A percentile compares a stretch with the other conserved stretches of the same genome.
These are phyloP conservation scores for Dendrocincla tyrannina DNA, from an alignment of 2,797 vertebrate species.

Conservation along the genomic window DNA sequence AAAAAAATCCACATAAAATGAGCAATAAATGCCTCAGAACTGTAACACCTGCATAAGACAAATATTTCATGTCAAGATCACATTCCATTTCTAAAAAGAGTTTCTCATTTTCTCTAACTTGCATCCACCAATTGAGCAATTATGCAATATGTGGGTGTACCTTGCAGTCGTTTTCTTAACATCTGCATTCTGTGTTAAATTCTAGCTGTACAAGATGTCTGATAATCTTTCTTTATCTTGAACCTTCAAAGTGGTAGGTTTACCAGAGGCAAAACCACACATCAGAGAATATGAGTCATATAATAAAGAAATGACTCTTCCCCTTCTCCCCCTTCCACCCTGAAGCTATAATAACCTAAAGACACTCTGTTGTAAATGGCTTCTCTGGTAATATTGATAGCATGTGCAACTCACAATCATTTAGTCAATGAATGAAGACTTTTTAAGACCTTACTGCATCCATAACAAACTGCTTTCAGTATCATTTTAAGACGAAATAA, in stretches of 20 bases:
- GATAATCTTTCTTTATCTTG: constrained; percentile 45
- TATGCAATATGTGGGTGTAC: not conserved
- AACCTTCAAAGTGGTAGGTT: constrained; percentile 52
- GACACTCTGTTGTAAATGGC: constrained; percentile 24
- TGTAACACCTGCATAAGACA: not conserved
- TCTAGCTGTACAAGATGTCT: constrained; percentile 49
- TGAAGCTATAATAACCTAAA: constrained; percentile 37
- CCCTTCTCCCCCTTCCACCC: constrained; percentile 1
- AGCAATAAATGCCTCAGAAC: not conserved
- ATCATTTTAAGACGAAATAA: not conserved
- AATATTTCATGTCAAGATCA: not conserved
- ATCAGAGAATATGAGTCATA: constrained; percentile 51
- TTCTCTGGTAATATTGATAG: constrained; percentile 17
- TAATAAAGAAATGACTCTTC: constrained; percentile 33
- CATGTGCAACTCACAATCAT: not conserved
- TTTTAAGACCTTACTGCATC: not conserved
- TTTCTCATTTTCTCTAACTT: not conserved
- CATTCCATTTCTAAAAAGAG: not conserved
- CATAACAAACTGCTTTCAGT: not conserved
- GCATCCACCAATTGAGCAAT: not conserved
- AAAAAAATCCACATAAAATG: not conserved
- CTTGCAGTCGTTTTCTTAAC: constrained; percentile 25
- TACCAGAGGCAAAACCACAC: constrained; percentile 61
- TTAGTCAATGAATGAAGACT: constrained; percentile 21
- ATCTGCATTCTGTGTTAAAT: constrained; percentile 61